Evolutionary conservation across 1,140 invertebrate genomes (phyloP), one percentile per base, ranked within the genome.

Genomic region (Cataglyphis hispanica): DNA sequence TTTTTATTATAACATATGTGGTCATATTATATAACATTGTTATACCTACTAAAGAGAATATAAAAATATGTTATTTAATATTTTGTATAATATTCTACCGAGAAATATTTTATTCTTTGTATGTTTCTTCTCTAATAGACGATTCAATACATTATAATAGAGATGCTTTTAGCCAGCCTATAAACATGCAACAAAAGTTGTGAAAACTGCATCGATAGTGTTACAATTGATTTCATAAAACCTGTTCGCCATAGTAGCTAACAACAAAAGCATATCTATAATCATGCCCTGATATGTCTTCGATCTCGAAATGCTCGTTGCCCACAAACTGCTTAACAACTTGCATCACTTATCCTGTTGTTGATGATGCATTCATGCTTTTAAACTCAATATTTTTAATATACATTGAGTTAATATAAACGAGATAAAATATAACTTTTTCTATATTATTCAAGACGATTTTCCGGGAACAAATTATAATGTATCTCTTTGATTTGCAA

Each of bases 231-330:
- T 89, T 67, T 76, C 19, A 69, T 84, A 58, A 86, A 78, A 78
- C 64, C 72, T 72, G 53, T 84, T 60, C 56, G 64, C 85, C 75
- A 89, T 40, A 85, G 72, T 83, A 84, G 31, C 56, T 64, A 87
- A 85, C 53, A 87, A 72, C 53, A 84, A 78, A 90, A 85, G 84
- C 89, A 74, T n/a, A n/a, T n/a, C 40, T 83, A 74, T 83, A 86
- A 84, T 40, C 70, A 75, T 87, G 74, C 75, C 58, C 34, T 77
- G 72, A 80, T 83, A 83, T 50, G 13, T 90, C 85, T 90, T 91
- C 84, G 87, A 91, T 77, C 90, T 91, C 89, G 85, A 87, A 89
- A 75, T 72, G 69, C 63, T 87, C 43, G 10, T 64, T 50, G 81
- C 64, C 43, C 70, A 86, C 84, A 88, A 90, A 70, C 85, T 89